phyloP scores from a whole-genome alignment of 1,140 invertebrate genomes.

The Drosophila rhopaloa region DNA sequence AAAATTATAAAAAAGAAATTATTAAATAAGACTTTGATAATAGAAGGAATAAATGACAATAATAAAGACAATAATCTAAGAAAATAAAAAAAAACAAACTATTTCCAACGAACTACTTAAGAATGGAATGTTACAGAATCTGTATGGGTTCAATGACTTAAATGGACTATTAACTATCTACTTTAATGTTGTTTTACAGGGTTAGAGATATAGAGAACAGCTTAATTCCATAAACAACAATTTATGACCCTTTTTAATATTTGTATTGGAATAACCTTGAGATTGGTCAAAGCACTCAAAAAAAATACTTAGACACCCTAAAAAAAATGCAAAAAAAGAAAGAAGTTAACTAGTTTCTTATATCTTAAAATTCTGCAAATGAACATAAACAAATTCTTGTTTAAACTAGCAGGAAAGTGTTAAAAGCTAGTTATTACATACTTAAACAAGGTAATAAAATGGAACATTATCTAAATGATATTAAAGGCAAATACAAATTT shows the following conservation, averaged over 20 bases:
- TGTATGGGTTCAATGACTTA: background rate
- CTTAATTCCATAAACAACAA: slow-evolving; percentile 28
- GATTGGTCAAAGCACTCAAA: slow-evolving; percentile 40
- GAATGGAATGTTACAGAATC: background rate
- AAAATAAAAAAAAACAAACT: too few species aligned
- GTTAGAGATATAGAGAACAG: background rate
- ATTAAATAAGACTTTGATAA: background rate
- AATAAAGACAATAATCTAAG: too few species aligned
- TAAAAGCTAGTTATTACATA: too few species aligned
- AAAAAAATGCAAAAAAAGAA: background rate
- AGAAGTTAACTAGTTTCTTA: background rate
- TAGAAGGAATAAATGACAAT: background rate
- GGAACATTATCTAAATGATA: background rate
- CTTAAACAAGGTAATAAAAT: background rate
- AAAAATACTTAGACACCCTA: slow-evolving; percentile 15
- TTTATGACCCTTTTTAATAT: slow-evolving; percentile 5
- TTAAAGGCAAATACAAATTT: background rate
- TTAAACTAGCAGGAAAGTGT: too few species aligned
- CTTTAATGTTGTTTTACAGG: too few species aligned
- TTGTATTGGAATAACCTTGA: slow-evolving; percentile 40
- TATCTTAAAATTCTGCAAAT: too few species aligned
- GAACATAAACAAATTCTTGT: too few species aligned
- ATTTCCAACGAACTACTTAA: too few species aligned
- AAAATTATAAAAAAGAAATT: too few species aligned
- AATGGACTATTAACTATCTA: background rate